Percentiles rank a stretch among this genome's conserved stretches.
Conservation (phyloP, 2,113 vertebrate genomes). For the Salminus brasiliensis region DNA sequence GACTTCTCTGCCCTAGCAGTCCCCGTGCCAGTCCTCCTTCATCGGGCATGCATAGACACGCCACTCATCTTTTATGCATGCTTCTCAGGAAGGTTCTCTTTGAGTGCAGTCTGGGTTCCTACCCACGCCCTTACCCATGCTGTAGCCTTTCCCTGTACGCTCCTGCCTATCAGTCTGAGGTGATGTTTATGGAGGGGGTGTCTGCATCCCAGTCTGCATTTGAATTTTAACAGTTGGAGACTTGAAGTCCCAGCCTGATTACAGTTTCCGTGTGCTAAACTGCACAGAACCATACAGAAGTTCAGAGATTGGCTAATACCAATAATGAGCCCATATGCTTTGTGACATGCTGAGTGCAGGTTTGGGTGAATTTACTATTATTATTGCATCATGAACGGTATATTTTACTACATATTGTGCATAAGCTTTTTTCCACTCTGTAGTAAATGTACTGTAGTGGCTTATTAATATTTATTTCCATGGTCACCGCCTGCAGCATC, state of each 20-base stretch:
- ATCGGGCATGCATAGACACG: slow-evolving; percentile 35
- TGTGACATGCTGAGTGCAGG: too few species aligned
- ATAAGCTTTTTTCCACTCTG: too few species aligned
- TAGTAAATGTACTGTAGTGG: too few species aligned
- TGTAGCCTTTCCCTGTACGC: background rate
- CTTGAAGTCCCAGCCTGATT: background rate
- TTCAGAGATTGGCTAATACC: too few species aligned
- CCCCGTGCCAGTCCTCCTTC: slow-evolving; percentile 18
- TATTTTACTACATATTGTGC: too few species aligned
- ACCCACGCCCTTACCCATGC: background rate
- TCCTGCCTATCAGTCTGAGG: background rate
- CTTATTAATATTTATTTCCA: too few species aligned
- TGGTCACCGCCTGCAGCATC: too few species aligned
- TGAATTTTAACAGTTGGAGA: background rate
- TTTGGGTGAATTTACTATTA: too few species aligned
- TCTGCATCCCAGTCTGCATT: background rate
- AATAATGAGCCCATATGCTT: too few species aligned
- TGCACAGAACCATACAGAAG: too few species aligned
- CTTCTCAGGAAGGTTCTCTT: slow-evolving; percentile 18
- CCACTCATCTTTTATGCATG: slow-evolving; percentile 32
- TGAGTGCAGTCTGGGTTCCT: background rate
- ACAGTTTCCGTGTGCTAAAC: background rate
- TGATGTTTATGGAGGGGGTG: too few species aligned
- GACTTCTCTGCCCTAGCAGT: background rate
- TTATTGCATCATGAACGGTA: too few species aligned